Conservation (phyloP, 2,797 vertebrate species). For the Premnoplex brunnescens region DNA sequence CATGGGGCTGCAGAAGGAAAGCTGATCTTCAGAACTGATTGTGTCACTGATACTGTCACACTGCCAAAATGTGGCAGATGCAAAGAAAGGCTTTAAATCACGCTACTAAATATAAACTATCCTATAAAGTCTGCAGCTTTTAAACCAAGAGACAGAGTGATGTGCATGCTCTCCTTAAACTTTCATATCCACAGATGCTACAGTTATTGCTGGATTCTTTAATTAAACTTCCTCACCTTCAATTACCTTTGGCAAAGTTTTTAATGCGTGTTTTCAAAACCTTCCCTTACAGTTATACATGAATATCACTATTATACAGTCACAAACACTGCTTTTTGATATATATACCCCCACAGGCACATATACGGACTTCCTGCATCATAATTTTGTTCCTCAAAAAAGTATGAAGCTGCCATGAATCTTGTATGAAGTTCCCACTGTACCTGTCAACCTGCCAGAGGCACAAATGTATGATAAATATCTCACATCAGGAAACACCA, state of each 20-base stretch:
- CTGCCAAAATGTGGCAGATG: background rate
- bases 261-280: background rate
- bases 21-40: background rate
- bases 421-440: background rate
- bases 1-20: background rate
- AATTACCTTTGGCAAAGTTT: background rate
- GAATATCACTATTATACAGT: background rate
- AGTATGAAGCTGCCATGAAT: background rate
- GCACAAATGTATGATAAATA: conserved; percentile 11
- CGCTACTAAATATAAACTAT: background rate
- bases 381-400: background rate
- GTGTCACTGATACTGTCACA: background rate
- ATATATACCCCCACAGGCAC: background rate
- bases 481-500: conserved; percentile 1
- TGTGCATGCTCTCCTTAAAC: background rate
- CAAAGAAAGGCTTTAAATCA: background rate
- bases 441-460: background rate
- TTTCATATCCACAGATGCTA: conserved; percentile 7
- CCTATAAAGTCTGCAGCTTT: background rate
- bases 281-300: background rate
- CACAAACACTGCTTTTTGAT: background rate
- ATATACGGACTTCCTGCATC: background rate
- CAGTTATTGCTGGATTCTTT: background rate
- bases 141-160: background rate
- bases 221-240: conserved; percentile 5